Evolutionary conservation across 2,888 invertebrate species (phyloP).

Genomic region (Sarcophaga carnaria): DNA sequence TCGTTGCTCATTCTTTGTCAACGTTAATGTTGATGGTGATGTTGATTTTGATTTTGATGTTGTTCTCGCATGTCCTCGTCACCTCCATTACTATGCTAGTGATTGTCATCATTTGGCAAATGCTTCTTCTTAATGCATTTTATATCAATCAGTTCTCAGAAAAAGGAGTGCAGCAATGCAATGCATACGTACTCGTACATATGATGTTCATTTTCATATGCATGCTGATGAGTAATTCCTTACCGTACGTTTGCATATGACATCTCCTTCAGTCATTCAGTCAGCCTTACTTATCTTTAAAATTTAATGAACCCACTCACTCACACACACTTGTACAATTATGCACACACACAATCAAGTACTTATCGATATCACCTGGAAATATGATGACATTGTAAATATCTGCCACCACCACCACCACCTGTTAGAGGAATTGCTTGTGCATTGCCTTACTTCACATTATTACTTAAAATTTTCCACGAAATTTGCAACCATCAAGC

Average conservation of each 20-base stretch:
- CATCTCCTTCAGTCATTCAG: background rate
- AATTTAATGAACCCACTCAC: background rate
- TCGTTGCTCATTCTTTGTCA: background rate
- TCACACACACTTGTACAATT: background rate
- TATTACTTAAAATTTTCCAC: no score
- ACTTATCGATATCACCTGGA: background rate
- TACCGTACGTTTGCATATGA: background rate
- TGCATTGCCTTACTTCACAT: no score
- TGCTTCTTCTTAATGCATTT: background rate
- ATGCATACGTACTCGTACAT: no score
- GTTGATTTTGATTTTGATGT: no score
- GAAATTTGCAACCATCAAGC: no score
- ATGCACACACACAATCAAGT: background rate
- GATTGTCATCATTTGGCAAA: conserved; percentile 1
- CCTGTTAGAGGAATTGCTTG: no score
- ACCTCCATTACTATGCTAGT: background rate
- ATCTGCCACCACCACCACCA: no score
- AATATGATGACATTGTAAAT: background rate
- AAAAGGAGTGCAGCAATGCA: background rate
- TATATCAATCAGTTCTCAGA: background rate
- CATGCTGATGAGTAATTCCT: no score
- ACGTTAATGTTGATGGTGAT: no score
- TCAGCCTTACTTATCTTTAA: background rate
- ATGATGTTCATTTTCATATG: no score
- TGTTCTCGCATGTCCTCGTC: background rate